Evolutionary conservation across 2,113 vertebrate genomes (phyloP), one percentile per base, ranked within the genome.

Genomic region (Vulpes ferrilata): DNA sequence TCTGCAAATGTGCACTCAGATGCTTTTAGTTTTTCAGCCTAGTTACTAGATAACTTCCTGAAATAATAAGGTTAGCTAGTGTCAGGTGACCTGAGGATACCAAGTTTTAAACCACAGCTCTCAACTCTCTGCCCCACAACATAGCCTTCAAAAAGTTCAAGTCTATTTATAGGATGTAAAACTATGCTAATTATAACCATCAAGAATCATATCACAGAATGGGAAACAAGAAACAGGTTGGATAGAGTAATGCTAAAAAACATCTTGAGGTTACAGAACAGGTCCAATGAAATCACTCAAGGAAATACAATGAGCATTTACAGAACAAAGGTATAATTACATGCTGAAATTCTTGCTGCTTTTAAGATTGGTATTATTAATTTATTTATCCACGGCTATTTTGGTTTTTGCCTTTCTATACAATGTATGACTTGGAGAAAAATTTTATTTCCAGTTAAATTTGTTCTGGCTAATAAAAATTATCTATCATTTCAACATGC

Each of bases 121-220:
- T 96, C n/a, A 93, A 74, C 30, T 76, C 7, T 73, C 10, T 83
- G 25, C 32, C 16, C 35, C 25, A 90, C 10, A 94, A 95, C 32
- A n/a, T 7, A 71, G 17, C 3, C 59, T 71, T 85, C 53, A 67
- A 59, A 91, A 93, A 86, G 59, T 90, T 92, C 60, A 82, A 89
- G 43, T 90, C 94, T 82, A 92, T 90, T 62, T 92, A 76, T 9
- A 94, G 35, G 15, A 92, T 48, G 22, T 38, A 92, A 94, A 90
- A 83, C 20, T n/a, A 60, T 25, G 22, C 32, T 90, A 30, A 84
- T 67, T 62, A 93, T 83, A 93, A 19, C 69, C 17, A 90, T 35
- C 11, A 93, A 84, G 57, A 94, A 38, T 27, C 19, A 17, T 23
- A 32, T 51, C 32, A 92, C 25, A 96, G 43, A 43, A 19, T 43